A percentile compares a stretch with the other conserved stretches of the same genome.
phyloP scores from a whole-genome alignment of 2,888 invertebrate species.

The Entomobrya multifasciata region DNA sequence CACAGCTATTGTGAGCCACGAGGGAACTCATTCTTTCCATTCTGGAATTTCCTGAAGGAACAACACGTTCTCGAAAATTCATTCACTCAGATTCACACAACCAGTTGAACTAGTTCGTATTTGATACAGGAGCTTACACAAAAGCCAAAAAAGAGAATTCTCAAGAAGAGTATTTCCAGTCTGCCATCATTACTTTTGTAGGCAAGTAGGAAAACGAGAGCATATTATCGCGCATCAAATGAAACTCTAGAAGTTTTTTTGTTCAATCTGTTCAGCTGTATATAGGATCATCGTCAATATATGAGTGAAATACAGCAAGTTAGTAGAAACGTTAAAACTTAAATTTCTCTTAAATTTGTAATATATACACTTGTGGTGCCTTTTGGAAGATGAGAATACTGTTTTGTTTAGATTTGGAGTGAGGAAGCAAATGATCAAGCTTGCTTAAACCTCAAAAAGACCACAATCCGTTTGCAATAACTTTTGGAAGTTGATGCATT shows the following conservation, averaged over 20 bases:
- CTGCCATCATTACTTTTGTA: neutral
- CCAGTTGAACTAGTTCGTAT: slow-evolving; percentile 54
- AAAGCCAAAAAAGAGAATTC: slow-evolving; percentile 5
- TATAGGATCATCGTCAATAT: neutral
- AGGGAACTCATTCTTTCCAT: slow-evolving; percentile 60
- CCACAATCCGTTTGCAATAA: slow-evolving; percentile 64
- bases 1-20: slow-evolving; percentile 56
- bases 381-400: slow-evolving; percentile 29
- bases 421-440: slow-evolving; percentile 17
- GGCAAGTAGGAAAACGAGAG: slow-evolving; percentile 38
- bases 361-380: neutral
- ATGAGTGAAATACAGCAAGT: neutral
- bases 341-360: neutral
- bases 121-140: neutral
- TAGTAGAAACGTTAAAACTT: too few relatives aligned
- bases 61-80: slow-evolving; percentile 3
- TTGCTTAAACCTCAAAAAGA: slow-evolving; percentile 41
- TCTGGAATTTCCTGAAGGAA: slow-evolving; percentile 59
- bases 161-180: too few relatives aligned
- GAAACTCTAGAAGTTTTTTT: slow-evolving; percentile 19
- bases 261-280: neutral
- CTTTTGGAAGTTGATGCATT: slow-evolving; percentile 58
- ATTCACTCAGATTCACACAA: slow-evolving; percentile 20
- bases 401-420: slow-evolving; percentile 5
- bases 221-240: slow-evolving; percentile 41